phyloP scores from a whole-genome alignment of 2,797 vertebrate species.

The Sebastolobus altivelis region DNA sequence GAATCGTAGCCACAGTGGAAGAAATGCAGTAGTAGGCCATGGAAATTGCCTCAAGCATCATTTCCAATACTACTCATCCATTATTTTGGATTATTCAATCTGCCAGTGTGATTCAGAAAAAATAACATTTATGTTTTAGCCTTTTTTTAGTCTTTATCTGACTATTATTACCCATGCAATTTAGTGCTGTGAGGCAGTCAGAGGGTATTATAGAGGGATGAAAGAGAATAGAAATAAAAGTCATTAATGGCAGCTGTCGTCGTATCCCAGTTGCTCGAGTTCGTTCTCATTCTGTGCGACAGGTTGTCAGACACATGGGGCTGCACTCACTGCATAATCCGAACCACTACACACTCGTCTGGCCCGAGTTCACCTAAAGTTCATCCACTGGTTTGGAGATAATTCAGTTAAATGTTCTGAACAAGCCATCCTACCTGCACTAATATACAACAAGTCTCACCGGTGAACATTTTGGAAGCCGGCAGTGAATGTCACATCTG shows the following conservation, averaged over 20 bases:
- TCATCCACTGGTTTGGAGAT: slow-evolving; percentile 26
- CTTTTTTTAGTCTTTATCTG: slow-evolving; percentile 24
- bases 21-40: slow-evolving; percentile 15
- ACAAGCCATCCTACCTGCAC: background rate
- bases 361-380: slow-evolving; percentile 27
- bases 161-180: background rate
- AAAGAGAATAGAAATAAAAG: slow-evolving; percentile 10
- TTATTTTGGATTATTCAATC: slow-evolving; percentile 22
- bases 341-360: background rate
- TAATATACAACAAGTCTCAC: background rate
- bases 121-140: background rate
- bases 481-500: slow-evolving; percentile 29
- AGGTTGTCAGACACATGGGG: slow-evolving; percentile 32
- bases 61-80: slow-evolving; percentile 26
- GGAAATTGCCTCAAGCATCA: slow-evolving; percentile 24
- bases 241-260: slow-evolving; percentile 25
- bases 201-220: slow-evolving; percentile 6
- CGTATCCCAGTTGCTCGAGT: slow-evolving; percentile 6
- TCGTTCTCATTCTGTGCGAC: slow-evolving; percentile 21
- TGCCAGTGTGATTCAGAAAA: slow-evolving; percentile 1
- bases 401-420: slow-evolving; percentile 2
- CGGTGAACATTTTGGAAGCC: slow-evolving; percentile 6
- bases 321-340: slow-evolving; percentile 33
- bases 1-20: slow-evolving; percentile 12
- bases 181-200: background rate